phyloP scores from a whole-genome alignment of 2,797 vertebrate species.

The Anabas testudineus region DNA sequence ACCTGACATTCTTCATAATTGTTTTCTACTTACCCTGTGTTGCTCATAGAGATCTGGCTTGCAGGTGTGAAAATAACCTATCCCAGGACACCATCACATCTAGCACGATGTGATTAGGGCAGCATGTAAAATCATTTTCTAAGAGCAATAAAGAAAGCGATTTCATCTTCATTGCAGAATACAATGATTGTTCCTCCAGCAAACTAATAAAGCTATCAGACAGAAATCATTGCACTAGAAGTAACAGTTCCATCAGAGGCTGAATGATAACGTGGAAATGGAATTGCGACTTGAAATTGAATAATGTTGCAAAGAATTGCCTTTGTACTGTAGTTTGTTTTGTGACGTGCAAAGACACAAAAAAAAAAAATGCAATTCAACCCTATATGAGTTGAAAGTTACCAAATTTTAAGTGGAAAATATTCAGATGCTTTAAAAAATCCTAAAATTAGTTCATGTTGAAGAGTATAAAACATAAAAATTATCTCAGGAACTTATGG shows the following conservation, averaged over 20 bases:
- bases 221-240: constrained; percentile 71
- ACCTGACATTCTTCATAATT: constrained; percentile 62
- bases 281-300: constrained; percentile 61
- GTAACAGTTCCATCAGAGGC: constrained; percentile 65
- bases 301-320: constrained; percentile 61
- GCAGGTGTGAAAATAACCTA: constrained; percentile 64
- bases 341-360: constrained; percentile 23
- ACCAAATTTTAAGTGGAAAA: constrained; percentile 5
- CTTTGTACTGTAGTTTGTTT: constrained; percentile 46
- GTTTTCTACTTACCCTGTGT: constrained; percentile 54
- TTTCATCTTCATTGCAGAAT: constrained; percentile 73
- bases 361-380: constrained; percentile 23
- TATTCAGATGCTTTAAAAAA: constrained; percentile 7
- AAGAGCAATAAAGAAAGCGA: constrained; percentile 70
- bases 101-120: constrained; percentile 60
- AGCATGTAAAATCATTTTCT: constrained; percentile 69
- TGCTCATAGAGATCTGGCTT: constrained; percentile 48
- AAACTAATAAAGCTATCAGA: constrained; percentile 77
- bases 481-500: constrained; percentile 12
- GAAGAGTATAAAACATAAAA: constrained; percentile 20
- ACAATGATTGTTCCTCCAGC: constrained; percentile 66
- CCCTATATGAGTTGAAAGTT: not conserved
- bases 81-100: constrained; percentile 48
- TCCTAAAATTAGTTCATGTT: not conserved
- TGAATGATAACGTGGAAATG: constrained; percentile 64